Percentiles rank a stretch among this genome's conserved stretches.
These are phyloP conservation scores for Leptinotarsa peninsularis DNA, from an alignment of 2,888 invertebrate genomes.

Conservation along the genomic window DNA sequence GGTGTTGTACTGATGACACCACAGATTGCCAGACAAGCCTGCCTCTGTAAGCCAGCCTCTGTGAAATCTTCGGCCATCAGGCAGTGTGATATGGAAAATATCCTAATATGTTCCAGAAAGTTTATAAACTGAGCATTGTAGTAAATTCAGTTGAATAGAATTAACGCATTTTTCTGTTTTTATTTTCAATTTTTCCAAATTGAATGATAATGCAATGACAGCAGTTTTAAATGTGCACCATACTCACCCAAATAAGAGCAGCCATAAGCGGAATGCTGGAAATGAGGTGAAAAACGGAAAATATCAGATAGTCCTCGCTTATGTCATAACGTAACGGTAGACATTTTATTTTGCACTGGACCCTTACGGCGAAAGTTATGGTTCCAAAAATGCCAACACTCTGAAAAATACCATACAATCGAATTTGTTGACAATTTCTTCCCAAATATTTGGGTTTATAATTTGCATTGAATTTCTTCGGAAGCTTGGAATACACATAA, in stretches of 20 bases:
- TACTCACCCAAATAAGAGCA: constrained; percentile 45
- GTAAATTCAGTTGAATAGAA: too few relatives aligned
- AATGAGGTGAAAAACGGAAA: constrained; percentile 43
- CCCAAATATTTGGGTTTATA: too few relatives aligned
- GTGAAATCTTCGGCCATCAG: too few relatives aligned
- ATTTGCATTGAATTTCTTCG: too few relatives aligned
- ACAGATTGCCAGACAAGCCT: too few relatives aligned
- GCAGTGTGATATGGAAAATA: too few relatives aligned
- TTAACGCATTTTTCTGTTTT: neutral
- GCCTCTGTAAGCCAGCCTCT: too few relatives aligned
- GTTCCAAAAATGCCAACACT: constrained; percentile 41
- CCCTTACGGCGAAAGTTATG: constrained; percentile 32
- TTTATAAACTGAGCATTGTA: too few relatives aligned
- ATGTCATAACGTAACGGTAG: constrained; percentile 13
- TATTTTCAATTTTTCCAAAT: neutral
- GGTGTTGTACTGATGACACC: too few relatives aligned
- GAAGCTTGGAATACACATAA: too few relatives aligned
- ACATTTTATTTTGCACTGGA: constrained; percentile 27
- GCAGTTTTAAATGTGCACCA: neutral
- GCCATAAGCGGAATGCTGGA: constrained; percentile 37
- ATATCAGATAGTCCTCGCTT: constrained; percentile 40
- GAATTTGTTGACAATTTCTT: too few relatives aligned
- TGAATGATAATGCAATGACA: neutral
- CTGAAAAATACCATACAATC: constrained; percentile 18
- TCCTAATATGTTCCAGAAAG: too few relatives aligned